Base-by-base conservation (phyloP, 1,140 invertebrate species). In the Frieseomelitta varia region DNA sequence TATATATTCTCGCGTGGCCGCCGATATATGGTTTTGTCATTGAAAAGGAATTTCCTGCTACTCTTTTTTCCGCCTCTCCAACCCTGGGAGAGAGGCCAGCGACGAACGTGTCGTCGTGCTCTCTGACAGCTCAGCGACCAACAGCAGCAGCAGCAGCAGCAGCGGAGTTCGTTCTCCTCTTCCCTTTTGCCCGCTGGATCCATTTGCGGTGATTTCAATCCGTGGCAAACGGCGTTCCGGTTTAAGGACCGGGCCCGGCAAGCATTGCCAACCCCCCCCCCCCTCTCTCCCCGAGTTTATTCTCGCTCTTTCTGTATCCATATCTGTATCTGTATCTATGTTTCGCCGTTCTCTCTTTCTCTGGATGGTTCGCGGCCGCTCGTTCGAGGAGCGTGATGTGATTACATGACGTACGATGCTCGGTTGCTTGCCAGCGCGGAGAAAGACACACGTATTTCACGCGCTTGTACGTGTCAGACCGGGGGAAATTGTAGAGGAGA, bases 141-240 rank as follows among this genome's bases (percentile, higher is more conserved):
- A 71, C 39, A 39, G 39, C 39, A 39, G 39, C 39, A 39, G 39
- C 39, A 39, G 39, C 39, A 39, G 39, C 39, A 39, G 39, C 39
- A 39, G 39, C 39, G 6, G 4, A 47, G 39, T 47, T 47, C 39
- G 39, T 47, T 47, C 30, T 30, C 39, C 84, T 51, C 79, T 51
- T 76, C 63, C 74, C 69, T 76, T 73, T 77, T 74, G 56, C 75
- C 55, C 34, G 65, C 19, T 56, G 79, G 61, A 79, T 65, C 77
- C 80, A 86, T 84, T 87, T 85, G 84, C 79, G 77, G 76, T 81
- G 79, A 85, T 85, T 87, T 78, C 84, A 81, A 76, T 79, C 85
- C 84, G 69, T 76, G 78, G 73, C 78, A 63, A 88, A 84, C 85
- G 68, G 55, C 81, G 81, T 82, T 86, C 74, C 85, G 81, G 80